These are phyloP conservation scores for Pangasius sanitwongsei DNA, from an alignment of 2,797 vertebrate genomes.

Conservation along the genomic window DNA sequence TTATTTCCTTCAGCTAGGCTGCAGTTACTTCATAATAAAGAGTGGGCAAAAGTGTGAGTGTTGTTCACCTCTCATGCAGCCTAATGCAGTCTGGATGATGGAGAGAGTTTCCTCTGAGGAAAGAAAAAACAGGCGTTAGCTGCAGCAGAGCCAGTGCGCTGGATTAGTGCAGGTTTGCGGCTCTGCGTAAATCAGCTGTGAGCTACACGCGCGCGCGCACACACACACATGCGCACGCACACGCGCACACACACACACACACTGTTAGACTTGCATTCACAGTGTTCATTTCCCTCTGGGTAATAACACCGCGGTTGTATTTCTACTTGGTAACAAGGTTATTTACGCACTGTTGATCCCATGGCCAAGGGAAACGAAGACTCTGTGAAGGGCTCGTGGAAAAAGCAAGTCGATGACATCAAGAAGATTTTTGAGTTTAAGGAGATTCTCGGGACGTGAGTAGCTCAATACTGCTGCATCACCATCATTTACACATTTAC, in stretches of 20 bases:
- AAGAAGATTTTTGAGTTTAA: constrained; percentile 87
- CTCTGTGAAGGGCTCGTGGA: constrained; percentile 83
- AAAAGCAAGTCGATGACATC: constrained; percentile 86
- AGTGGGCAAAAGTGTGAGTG: background rate
- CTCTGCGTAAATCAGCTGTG: constrained; percentile 30
- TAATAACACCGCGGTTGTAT: background rate
- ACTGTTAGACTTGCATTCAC: background rate
- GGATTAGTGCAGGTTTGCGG: constrained; percentile 20
- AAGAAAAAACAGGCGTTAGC: constrained; percentile 10
- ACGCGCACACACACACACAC: background rate
- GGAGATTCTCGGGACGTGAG: constrained; percentile 84
- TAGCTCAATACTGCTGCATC: constrained; percentile 37
- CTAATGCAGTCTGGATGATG: background rate
- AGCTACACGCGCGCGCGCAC: background rate
- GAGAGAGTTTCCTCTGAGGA: background rate
- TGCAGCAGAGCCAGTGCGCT: background rate
- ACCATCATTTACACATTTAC: background rate
- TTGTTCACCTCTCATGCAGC: background rate
- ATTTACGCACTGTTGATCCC: constrained; percentile 43
- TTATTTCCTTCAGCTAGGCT: background rate
- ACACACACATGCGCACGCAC: background rate
- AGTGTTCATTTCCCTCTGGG: background rate
- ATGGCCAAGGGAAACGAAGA: constrained; percentile 95
- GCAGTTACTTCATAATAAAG: background rate
- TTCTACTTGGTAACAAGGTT: constrained; percentile 18